These are phyloP conservation scores for Drosophila elegans DNA, from an alignment of 1,140 invertebrate genomes.

Conservation along the genomic window DNA sequence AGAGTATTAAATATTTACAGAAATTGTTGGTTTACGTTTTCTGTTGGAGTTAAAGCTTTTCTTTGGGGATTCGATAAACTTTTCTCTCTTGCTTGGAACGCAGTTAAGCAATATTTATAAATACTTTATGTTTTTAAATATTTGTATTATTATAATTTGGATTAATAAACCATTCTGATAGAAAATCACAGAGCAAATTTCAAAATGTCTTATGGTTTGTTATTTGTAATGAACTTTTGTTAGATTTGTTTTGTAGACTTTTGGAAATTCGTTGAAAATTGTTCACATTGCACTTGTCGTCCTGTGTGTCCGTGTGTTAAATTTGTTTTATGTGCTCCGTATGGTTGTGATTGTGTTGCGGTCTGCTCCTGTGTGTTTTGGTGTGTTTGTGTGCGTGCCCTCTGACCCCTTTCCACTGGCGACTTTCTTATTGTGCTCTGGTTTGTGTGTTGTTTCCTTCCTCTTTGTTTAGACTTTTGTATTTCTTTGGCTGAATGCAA, in stretches of 20 bases:
- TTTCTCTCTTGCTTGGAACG: slow-evolving; percentile 49
- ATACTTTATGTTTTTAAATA: slow-evolving; percentile 50
- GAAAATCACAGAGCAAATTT: slow-evolving; percentile 83
- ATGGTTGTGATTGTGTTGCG: slow-evolving; percentile 16
- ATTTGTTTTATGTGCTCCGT: slow-evolving; percentile 28
- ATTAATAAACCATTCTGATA: slow-evolving; percentile 81
- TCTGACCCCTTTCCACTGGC: slow-evolving; percentile 47
- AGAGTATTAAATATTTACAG: slow-evolving; percentile 38
- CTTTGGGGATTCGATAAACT: slow-evolving; percentile 60
- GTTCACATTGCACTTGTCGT: slow-evolving; percentile 49
- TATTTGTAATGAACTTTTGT: slow-evolving; percentile 41
- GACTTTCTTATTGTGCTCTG: slow-evolving; percentile 24
- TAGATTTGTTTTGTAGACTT: slow-evolving; percentile 57
- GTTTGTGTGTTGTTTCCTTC: slow-evolving; percentile 34
- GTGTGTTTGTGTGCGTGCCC: slow-evolving; percentile 31
- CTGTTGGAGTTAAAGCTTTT: slow-evolving; percentile 48
- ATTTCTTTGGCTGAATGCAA: slow-evolving; percentile 52
- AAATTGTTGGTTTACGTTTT: slow-evolving; percentile 38
- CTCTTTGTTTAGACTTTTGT: slow-evolving; percentile 52
- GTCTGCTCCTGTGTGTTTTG: slow-evolving; percentile 19
- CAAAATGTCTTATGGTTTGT: slow-evolving; percentile 63
- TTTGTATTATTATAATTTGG: slow-evolving; percentile 60
- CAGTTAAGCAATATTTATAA: slow-evolving; percentile 68
- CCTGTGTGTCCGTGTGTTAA: slow-evolving; percentile 27
- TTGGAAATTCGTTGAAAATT: slow-evolving; percentile 78